A percentile compares a stretch with the other conserved stretches of the same genome.
Conservation (phyloP, 2,888 invertebrate species). For the Dugesia japonica region DNA sequence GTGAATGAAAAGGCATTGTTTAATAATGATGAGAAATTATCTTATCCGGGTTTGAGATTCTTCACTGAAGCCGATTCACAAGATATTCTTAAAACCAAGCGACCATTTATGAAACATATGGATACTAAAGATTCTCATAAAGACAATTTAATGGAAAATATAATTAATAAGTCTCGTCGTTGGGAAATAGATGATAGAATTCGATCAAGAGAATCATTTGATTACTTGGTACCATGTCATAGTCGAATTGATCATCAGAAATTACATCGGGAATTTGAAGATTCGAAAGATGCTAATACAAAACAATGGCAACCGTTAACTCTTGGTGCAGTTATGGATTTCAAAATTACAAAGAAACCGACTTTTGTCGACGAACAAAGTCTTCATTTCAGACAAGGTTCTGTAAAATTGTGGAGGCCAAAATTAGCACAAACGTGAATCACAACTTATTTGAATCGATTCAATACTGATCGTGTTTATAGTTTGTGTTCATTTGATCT, state of each 20-base stretch:
- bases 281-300: background rate
- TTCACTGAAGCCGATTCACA: background rate
- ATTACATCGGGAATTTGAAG: background rate
- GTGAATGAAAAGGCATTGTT: background rate
- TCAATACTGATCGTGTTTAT: too few relatives aligned
- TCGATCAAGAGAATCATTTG: background rate
- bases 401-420: background rate
- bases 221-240: background rate
- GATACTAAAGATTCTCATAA: background rate
- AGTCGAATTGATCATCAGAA: background rate
- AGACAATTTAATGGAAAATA: background rate
- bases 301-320: conserved; percentile 14
- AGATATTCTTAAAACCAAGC: background rate
- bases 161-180: background rate
- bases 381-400: background rate
- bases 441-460: background rate
- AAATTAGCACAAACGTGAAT: background rate
- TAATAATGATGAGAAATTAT: background rate
- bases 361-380: background rate
- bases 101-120: background rate
- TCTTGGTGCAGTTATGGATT: background rate
- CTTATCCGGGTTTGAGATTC: background rate
- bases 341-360: background rate
- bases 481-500: too few relatives aligned
- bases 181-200: background rate